These are phyloP conservation scores for Cybosia mesomella DNA, from an alignment of 2,888 invertebrate genomes.

Conservation along the genomic window DNA sequence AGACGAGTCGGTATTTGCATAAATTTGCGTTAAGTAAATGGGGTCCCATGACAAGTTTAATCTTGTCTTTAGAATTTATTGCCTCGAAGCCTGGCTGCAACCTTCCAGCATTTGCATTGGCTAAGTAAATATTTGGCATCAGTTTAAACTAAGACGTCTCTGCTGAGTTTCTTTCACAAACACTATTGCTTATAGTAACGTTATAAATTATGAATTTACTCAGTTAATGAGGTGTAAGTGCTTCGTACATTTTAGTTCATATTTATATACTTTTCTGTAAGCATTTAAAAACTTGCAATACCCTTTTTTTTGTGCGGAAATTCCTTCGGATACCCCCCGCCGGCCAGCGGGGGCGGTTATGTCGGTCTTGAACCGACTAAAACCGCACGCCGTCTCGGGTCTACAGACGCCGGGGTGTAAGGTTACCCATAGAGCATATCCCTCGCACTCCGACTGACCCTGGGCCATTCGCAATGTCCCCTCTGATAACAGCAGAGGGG, in stretches of 20 bases:
- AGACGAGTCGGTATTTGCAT: conserved; percentile 81
- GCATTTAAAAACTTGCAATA: background rate
- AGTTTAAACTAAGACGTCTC: conserved; percentile 60
- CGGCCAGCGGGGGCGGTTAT: too few species aligned
- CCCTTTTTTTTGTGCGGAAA: too few species aligned
- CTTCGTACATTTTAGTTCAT: background rate
- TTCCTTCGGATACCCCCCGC: too few species aligned
- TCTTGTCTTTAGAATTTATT: conserved; percentile 85
- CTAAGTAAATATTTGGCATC: conserved; percentile 79
- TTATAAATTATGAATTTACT: conserved; percentile 28
- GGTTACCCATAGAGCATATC: too few species aligned
- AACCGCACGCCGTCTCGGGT: too few species aligned
- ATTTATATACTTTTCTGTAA: too few species aligned
- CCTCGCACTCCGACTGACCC: too few species aligned
- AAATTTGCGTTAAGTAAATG: conserved; percentile 87
- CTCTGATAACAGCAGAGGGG: too few species aligned
- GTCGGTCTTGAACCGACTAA: too few species aligned
- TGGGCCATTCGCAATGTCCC: too few species aligned
- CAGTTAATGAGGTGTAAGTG: conserved; percentile 7
- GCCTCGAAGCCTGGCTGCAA: conserved; percentile 73
- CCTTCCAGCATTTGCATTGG: conserved; percentile 73
- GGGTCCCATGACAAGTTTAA: conserved; percentile 86
- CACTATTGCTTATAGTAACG: conserved; percentile 34
- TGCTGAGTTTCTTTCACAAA: conserved; percentile 55
- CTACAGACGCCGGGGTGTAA: too few species aligned